phyloP scores from a whole-genome alignment of 2,113 vertebrate genomes.

The Nannobrachium achirus region DNA sequence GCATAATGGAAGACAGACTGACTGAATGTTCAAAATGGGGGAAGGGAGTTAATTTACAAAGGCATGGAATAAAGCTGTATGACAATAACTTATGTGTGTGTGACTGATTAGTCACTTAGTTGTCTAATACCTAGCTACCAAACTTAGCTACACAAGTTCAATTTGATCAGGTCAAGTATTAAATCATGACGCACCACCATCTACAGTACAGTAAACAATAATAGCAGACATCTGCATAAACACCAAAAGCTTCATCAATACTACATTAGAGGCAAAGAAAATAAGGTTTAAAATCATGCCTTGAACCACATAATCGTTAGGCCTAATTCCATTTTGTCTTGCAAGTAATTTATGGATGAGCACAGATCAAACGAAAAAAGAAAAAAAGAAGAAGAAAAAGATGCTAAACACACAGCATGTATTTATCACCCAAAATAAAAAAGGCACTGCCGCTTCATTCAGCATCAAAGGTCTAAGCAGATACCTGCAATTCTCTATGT shows the following conservation, averaged over 20 bases:
- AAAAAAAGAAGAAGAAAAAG: constrained; percentile 12
- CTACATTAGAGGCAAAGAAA: too few species aligned
- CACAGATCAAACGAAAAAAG: constrained; percentile 41
- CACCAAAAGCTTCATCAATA: background rate
- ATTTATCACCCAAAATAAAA: constrained; percentile 32
- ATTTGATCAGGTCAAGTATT: too few species aligned
- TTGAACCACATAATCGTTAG: background rate
- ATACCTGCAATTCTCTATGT: constrained; percentile 39
- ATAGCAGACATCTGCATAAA: background rate
- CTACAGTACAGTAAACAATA: background rate
- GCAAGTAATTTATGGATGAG: constrained; percentile 23
- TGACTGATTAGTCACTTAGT: too few species aligned
- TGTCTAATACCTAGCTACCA: too few species aligned
- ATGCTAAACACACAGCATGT: constrained; percentile 9
- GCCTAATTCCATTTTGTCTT: background rate
- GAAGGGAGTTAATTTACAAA: too few species aligned
- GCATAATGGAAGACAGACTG: too few species aligned
- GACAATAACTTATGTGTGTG: too few species aligned
- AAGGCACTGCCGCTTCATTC: constrained; percentile 39
- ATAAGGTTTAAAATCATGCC: background rate
- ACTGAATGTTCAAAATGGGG: too few species aligned
- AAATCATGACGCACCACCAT: too few species aligned
- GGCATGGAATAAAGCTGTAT: too few species aligned
- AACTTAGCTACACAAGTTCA: too few species aligned
- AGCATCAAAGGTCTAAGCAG: constrained; percentile 58